Conservation (phyloP, 2,113 vertebrate species). For the Leptobrachium ailaonicum region DNA sequence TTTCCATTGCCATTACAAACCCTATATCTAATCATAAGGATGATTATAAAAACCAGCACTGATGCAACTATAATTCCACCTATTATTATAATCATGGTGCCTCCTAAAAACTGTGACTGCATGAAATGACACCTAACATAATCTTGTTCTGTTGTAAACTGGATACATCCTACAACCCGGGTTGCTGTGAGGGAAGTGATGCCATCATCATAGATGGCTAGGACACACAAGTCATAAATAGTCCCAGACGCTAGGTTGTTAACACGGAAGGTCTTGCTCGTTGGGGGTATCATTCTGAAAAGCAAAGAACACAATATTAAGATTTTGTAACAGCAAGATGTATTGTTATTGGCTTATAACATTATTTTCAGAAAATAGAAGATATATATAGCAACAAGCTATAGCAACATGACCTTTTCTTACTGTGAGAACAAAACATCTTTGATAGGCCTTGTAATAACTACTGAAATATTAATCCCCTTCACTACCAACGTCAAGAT, state of each 20-base stretch:
- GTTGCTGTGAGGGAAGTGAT: conserved; percentile 96
- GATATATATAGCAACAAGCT: no score
- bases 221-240: conserved; percentile 89
- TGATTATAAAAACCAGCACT: conserved; percentile 97
- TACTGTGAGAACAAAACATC: no score
- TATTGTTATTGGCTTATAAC: no score
- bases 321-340: conserved; percentile 22
- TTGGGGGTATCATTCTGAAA: conserved; percentile 95
- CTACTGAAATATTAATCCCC: no score
- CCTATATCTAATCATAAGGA: conserved; percentile 98
- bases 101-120: conserved; percentile 98
- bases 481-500: no score
- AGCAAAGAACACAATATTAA: conserved; percentile 51
- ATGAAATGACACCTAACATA: conserved; percentile 98
- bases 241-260: conserved; percentile 96
- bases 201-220: conserved; percentile 95
- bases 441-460: no score
- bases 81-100: conserved; percentile 99
- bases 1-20: conserved; percentile 87
- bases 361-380: no score
- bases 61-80: conserved; percentile 97
- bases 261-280: conserved; percentile 96
- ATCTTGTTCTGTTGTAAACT: conserved; percentile 94
- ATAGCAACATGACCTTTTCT: no score
- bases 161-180: conserved; percentile 91